Conservation (phyloP, 2,888 invertebrate genomes). For the Agapetus fuscipes region DNA sequence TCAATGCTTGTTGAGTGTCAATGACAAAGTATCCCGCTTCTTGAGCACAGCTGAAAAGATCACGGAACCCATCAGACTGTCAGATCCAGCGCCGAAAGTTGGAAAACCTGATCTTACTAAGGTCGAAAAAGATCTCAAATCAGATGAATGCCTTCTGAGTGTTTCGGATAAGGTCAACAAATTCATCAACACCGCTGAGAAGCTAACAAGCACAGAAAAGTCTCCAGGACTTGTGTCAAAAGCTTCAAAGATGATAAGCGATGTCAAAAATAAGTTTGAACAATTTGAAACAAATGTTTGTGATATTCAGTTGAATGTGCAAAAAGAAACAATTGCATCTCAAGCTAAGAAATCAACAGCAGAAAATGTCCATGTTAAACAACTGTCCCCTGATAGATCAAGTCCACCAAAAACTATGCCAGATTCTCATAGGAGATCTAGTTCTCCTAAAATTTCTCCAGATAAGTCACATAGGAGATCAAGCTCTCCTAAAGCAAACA, state of each 20-base stretch:
- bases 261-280: conserved; percentile 22
- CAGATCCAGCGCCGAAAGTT: conserved; percentile 33
- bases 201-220: conserved; percentile 32
- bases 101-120: conserved; percentile 45
- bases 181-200: conserved; percentile 52
- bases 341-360: conserved; percentile 25
- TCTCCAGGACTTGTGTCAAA: conserved; percentile 40
- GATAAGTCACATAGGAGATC: too few species aligned
- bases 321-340: conserved; percentile 30
- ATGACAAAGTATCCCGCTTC: conserved; percentile 56
- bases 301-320: conserved; percentile 23
- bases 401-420: background rate
- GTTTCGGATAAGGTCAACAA: conserved; percentile 58
- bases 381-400: conserved; percentile 14
- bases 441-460: conserved; percentile 17
- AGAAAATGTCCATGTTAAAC: conserved; percentile 13
- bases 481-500: too few species aligned
- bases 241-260: conserved; percentile 26
- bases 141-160: conserved; percentile 51
- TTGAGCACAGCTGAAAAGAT: conserved; percentile 51
- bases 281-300: conserved; percentile 23
- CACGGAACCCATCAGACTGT: conserved; percentile 31
- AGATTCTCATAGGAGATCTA: too few species aligned
- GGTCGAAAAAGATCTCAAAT: conserved; percentile 46
- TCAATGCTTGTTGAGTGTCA: conserved; percentile 50